phyloP scores from a whole-genome alignment of 2,113 vertebrate genomes.

The Elachura formosa region DNA sequence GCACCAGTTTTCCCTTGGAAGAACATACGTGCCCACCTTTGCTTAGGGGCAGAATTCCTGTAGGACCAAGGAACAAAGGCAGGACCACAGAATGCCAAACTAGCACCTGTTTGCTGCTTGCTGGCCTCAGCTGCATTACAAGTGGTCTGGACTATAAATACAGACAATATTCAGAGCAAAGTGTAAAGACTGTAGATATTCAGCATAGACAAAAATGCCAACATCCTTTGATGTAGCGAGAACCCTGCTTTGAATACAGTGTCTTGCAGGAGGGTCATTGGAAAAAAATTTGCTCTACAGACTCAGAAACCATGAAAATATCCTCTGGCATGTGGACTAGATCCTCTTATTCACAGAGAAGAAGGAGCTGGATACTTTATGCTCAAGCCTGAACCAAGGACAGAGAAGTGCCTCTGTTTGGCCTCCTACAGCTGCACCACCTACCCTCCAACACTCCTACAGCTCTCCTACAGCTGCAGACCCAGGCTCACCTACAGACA shows the following conservation, averaged over 20 bases:
- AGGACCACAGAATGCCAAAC: background rate
- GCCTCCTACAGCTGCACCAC: background rate
- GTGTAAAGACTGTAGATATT: background rate
- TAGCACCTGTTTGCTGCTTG: background rate
- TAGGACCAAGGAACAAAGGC: rapidly evolving
- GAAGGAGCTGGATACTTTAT: background rate
- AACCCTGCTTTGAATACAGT: background rate
- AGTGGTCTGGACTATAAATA: background rate
- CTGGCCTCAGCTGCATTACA: background rate
- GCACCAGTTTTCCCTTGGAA: background rate
- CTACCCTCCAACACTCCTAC: background rate
- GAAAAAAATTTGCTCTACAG: background rate
- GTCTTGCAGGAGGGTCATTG: background rate
- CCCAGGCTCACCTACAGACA: background rate
- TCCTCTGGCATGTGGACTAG: background rate
- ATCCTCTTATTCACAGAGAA: background rate
- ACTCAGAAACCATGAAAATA: background rate
- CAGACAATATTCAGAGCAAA: background rate
- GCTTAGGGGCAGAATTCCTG: background rate
- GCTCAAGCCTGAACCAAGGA: background rate
- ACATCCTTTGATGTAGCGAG: background rate
- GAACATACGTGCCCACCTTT: background rate
- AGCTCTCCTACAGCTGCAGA: background rate
- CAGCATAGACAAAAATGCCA: background rate
- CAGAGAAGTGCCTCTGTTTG: background rate